Conservation (phyloP, 2,888 invertebrate genomes). For the Microctonus brassicae region DNA sequence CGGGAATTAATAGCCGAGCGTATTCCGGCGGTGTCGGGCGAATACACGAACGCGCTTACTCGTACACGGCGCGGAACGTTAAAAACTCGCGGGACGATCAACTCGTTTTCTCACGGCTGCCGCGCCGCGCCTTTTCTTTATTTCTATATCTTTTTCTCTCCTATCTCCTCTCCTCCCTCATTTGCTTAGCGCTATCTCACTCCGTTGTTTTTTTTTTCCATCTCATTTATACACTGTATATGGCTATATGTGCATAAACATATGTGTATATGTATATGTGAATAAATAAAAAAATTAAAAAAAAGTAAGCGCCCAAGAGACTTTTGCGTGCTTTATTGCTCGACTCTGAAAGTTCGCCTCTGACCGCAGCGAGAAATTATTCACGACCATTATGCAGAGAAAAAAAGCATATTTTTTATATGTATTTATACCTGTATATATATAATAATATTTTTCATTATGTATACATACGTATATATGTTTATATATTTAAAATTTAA, state of each 20-base stretch:
- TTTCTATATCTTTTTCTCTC: constrained; percentile 29
- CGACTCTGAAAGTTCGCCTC: constrained; percentile 36
- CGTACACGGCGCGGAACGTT: constrained; percentile 43
- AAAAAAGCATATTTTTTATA: neutral
- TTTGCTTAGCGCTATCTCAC: constrained; percentile 29
- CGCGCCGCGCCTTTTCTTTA: constrained; percentile 42
- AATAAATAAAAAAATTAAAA: no score
- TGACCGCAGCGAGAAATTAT: constrained; percentile 27
- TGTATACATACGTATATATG: neutral
- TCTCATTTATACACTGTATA: constrained; percentile 1
- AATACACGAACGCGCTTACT: constrained; percentile 39
- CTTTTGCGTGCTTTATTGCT: constrained; percentile 38
- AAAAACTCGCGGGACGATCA: constrained; percentile 48
- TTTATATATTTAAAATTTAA: constrained; percentile 20
- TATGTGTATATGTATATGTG: constrained; percentile 25
- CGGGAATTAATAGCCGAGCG: constrained; percentile 65
- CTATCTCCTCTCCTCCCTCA: constrained; percentile 33
- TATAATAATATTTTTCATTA: neutral
- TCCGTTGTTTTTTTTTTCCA: constrained; percentile 14
- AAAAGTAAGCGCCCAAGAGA: constrained; percentile 15
- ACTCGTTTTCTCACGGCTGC: constrained; percentile 51
- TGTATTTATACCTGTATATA: neutral
- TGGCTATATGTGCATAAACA: neutral
- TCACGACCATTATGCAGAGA: constrained; percentile 8
- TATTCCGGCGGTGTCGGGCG: constrained; percentile 51